Conservation (phyloP, 2,888 invertebrate genomes). For the Ametastegia equiseti region DNA sequence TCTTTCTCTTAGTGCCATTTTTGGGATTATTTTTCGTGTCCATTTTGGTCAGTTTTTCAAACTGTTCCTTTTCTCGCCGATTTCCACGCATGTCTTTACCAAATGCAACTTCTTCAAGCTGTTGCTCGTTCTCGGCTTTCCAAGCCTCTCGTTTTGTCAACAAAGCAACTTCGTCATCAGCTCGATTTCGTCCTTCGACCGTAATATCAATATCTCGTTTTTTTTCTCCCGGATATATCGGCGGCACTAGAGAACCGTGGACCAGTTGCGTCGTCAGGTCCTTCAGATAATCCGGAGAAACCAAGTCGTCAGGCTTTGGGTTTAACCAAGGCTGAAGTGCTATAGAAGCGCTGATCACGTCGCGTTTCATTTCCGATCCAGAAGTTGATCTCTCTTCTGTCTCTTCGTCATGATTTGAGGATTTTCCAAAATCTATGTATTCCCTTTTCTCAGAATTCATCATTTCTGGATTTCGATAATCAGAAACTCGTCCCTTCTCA, state of each 20-base stretch:
- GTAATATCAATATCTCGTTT: neutral
- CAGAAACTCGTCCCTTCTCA: neutral
- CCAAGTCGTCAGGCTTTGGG: neutral
- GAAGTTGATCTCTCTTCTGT: neutral
- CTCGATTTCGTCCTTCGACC: conserved; percentile 53
- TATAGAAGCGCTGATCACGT: conserved; percentile 32
- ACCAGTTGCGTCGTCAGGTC: conserved; percentile 11
- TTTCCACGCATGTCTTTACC: conserved; percentile 61
- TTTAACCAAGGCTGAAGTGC: conserved; percentile 38
- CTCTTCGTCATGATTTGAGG: too few relatives aligned
- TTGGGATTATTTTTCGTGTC: conserved; percentile 50
- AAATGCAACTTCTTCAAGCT: conserved; percentile 65
- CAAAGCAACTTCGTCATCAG: conserved; percentile 62
- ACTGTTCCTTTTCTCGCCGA: conserved; percentile 51
- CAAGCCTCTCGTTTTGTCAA: conserved; percentile 65
- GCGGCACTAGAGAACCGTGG: neutral
- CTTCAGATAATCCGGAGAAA: conserved; percentile 5
- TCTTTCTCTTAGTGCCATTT: neutral
- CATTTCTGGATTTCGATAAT: neutral
- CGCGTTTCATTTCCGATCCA: neutral
- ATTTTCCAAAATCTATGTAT: neutral
- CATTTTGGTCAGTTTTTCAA: conserved; percentile 56
- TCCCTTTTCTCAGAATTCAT: neutral
- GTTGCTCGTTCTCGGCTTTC: conserved; percentile 60
- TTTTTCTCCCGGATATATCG: neutral